A percentile compares a stretch with the other conserved stretches of the same genome.
phyloP scores from a whole-genome alignment of 2,797 vertebrate genomes.

The Brachyrhaphis roseni region DNA sequence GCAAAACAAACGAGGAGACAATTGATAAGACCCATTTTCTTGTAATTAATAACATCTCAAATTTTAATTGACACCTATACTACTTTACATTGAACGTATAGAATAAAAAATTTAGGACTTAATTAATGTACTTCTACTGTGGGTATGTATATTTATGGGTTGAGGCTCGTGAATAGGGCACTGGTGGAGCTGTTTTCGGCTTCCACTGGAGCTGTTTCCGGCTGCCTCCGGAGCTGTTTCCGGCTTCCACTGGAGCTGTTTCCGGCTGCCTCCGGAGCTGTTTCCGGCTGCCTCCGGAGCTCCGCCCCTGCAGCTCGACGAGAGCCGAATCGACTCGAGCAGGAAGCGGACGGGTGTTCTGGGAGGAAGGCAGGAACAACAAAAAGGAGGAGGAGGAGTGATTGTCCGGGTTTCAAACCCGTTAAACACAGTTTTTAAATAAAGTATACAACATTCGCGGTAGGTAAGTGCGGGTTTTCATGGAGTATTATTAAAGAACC shows the following conservation, averaged over 20 bases:
- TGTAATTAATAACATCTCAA: background rate
- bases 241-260: background rate
- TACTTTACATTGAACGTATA: background rate
- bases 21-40: no score
- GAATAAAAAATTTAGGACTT: background rate
- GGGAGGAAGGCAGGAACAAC: conserved; percentile 67
- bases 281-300: background rate
- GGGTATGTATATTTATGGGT: background rate
- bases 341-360: conserved; percentile 63
- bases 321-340: background rate
- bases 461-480: conserved; percentile 29
- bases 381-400: conserved; percentile 60
- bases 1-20: background rate
- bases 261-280: background rate
- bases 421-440: background rate
- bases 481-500: rapidly evolving
- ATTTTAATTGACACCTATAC: background rate
- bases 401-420: conserved; percentile 54
- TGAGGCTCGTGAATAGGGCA: no score
- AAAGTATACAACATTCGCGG: background rate
- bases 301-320: conserved; percentile 7
- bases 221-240: background rate
- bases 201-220: background rate
- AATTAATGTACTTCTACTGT: background rate
- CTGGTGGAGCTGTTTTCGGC: background rate